A percentile compares a stretch with the other conserved stretches of the same genome.
These are phyloP conservation scores for Hippocampus abdominalis DNA, from an alignment of 2,113 vertebrate genomes.

Conservation along the genomic window DNA sequence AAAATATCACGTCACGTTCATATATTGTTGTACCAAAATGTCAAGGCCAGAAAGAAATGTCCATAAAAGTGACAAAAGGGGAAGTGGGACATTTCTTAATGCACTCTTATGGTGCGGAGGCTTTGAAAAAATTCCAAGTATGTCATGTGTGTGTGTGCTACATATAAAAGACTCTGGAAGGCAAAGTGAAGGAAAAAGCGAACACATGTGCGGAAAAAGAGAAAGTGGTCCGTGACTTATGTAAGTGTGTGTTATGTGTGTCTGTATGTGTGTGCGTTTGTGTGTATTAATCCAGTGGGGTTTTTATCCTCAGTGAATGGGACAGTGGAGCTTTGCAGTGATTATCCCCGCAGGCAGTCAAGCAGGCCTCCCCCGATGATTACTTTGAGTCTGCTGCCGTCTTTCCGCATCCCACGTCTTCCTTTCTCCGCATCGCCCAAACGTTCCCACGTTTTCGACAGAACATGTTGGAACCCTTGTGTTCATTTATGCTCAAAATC, in stretches of 20 bases:
- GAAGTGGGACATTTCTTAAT: background rate
- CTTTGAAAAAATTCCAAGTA: background rate
- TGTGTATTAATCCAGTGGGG: slow-evolving; percentile 64
- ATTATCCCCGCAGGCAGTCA: slow-evolving; percentile 53
- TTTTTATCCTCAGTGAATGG: slow-evolving; percentile 71
- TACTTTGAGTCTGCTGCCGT: slow-evolving; percentile 57
- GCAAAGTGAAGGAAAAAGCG: slow-evolving; percentile 32
- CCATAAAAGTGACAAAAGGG: background rate
- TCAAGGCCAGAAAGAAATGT: background rate
- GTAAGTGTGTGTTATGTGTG: slow-evolving; percentile 48
- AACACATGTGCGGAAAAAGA: slow-evolving; percentile 29
- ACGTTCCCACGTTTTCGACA: background rate
- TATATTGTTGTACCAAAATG: background rate
- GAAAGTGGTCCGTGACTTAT: slow-evolving; percentile 52
- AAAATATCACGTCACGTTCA: background rate
- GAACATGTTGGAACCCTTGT: background rate
- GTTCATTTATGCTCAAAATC: no score
- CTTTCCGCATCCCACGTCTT: slow-evolving; percentile 6
- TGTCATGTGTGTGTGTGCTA: slow-evolving; percentile 1
- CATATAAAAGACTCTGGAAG: slow-evolving; percentile 17
- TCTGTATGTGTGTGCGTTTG: slow-evolving; percentile 46
- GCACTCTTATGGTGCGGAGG: no score
- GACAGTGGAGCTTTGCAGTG: slow-evolving; percentile 69
- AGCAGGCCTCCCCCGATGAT: slow-evolving; percentile 63
- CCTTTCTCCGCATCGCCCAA: background rate